Evolutionary conservation across 2,888 invertebrate species (phyloP).

Genomic region (Seladonia tumulorum): DNA sequence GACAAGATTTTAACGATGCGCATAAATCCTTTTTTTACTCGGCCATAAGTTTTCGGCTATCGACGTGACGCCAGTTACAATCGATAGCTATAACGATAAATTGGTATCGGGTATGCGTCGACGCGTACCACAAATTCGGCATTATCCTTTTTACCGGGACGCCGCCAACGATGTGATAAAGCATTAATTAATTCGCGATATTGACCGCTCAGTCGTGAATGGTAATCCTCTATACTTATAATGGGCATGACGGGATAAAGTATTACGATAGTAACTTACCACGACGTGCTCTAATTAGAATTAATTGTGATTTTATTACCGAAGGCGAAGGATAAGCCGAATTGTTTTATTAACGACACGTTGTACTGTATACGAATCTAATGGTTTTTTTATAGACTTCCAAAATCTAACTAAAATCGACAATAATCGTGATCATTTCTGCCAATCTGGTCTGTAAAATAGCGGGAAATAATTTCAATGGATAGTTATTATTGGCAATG

Average conservation of each 20-base stretch:
- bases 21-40: slow-evolving; percentile 41
- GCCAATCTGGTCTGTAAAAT: no score
- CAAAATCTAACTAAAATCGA: no score
- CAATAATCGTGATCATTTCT: no score
- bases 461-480: no score
- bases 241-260: neutral
- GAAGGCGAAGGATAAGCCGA: neutral
- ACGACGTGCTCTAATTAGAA: neutral
- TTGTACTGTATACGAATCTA: neutral
- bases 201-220: neutral
- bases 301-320: neutral
- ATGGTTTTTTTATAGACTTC: no score
- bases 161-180: neutral
- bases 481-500: no score
- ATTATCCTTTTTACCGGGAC: neutral
- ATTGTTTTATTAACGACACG: neutral
- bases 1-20: slow-evolving; percentile 13
- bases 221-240: slow-evolving; percentile 5
- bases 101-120: neutral
- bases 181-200: slow-evolving; percentile 28
- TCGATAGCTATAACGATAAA: slow-evolving; percentile 31
- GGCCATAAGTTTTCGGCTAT: slow-evolving; percentile 28
- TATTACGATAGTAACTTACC: neutral
- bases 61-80: slow-evolving; percentile 8
- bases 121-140: neutral